Base-by-base conservation (phyloP, 2,888 invertebrate species). In the Xestia ashworthii region DNA sequence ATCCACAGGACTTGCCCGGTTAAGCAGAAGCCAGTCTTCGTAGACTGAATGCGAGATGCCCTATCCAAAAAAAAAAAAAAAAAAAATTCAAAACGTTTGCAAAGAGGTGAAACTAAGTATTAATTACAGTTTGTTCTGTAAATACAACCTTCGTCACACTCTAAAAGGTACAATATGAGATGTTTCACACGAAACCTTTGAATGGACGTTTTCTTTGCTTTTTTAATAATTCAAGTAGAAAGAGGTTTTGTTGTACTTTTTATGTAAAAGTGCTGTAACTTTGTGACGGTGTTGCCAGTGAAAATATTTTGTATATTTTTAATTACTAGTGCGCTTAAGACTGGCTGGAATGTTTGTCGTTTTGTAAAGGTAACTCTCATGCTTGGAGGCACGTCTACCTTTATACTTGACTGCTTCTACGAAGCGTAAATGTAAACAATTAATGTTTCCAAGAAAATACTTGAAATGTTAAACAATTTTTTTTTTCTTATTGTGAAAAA, bases 31-130 rank as follows among this genome's bases (percentile, higher is more conserved):
- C n/a, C n/a, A n/a, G n/a, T n/a, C n/a, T n/a, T n/a, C n/a, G n/a
- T n/a, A n/a, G n/a, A n/a, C n/a, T n/a, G n/a, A n/a, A n/a, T n/a
- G n/a, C n/a, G n/a, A n/a, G n/a, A n/a, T n/a, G n/a, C n/a, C n/a
- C n/a, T n/a, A n/a, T n/a, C n/a, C n/a, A n/a, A n/a, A n/a, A n/a
- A n/a, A n/a, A n/a, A n/a, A n/a, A n/a, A n/a, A n/a, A n/a, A n/a
- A n/a, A n/a, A n/a, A n/a, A n/a, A 62, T 48, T 68, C 50, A 41
- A 67, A 81, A 74, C 22, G 41, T 67, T 74, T 32, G 19, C 25
- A 78, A 89, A 86, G 81, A 81, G 68, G 82, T 82, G 70, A 82
- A 89, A 88, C 87, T 89, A 84, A 87, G 86, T 89, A 87, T 85
- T 87, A 88, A 89, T 90, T 90, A 87, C 55, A 80, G 69, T 82